These are phyloP conservation scores for western clawed frog (Xenopus tropicalis) DNA, from an alignment of 2,113 vertebrate genomes.

Conservation along the genomic window DNA sequence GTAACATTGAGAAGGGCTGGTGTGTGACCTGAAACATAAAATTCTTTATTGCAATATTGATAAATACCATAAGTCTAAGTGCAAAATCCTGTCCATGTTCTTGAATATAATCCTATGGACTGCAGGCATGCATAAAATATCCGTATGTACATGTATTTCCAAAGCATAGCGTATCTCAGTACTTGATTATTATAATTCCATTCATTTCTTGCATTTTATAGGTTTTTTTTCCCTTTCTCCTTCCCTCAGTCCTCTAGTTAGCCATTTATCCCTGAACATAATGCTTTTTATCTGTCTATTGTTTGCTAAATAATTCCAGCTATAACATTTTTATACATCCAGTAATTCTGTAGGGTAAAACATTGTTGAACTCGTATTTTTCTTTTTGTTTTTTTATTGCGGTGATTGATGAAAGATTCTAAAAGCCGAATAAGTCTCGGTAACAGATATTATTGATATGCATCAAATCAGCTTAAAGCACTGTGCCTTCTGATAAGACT, in stretches of 20 bases:
- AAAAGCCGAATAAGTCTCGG: constrained; percentile 51
- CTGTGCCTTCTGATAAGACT: constrained; percentile 53
- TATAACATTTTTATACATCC: constrained; percentile 76
- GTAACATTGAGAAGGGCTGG: no score
- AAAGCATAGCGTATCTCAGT: no score
- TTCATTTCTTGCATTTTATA: no score
- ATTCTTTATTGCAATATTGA: no score
- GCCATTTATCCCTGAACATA: constrained; percentile 72
- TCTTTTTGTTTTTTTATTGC: constrained; percentile 67
- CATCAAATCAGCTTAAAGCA: constrained; percentile 49
- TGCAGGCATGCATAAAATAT: no score
- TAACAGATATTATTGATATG: constrained; percentile 74
- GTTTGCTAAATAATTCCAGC: constrained; percentile 77
- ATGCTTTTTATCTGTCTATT: constrained; percentile 72
- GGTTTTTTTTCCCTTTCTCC: neutral
- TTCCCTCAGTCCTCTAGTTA: constrained; percentile 51
- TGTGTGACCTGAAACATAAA: no score
- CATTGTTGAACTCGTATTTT: constrained; percentile 65
- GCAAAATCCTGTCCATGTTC: no score
- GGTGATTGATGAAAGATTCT: constrained; percentile 65
- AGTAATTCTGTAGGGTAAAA: constrained; percentile 69
- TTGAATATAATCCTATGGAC: no score
- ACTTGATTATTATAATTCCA: no score
- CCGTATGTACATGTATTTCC: no score
- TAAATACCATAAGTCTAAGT: no score